Base-by-base conservation (phyloP, 1,140 invertebrate species). In the Spodoptera litura region DNA sequence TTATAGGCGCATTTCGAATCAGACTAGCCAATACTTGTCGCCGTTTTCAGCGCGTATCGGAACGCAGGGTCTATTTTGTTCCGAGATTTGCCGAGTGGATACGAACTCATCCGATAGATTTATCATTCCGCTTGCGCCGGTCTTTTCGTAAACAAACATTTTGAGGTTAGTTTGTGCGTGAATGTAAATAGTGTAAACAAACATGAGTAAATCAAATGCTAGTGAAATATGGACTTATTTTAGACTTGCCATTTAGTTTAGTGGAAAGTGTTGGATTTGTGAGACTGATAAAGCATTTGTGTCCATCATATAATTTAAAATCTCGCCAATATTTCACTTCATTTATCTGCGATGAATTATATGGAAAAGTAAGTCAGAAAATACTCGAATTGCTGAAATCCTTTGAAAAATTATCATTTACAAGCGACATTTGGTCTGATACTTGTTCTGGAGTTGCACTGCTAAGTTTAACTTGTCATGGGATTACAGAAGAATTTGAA, bases 331-430 rank as follows among this genome's bases (percentile, higher is more conserved):
- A 81, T 83, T 83, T 83, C 73, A 83, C 79, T 83, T 80, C 70
- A 4, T 80, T 81, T 55, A 85, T 86, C 71, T 84, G 78, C 73
- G 81, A 84, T 20, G 73, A 83, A 83, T 80, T 84, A 84, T 84
- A 83, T 64, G 81, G 76, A 58, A 84, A 83, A 70, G 82, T 81
- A 76, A 79, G n/a, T 15, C 25, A 81, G 20, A 79, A 79, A 78
- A 81, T 82, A 70, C 56, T 72, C 71, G 71, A 81, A 82, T 66
- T 77, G 61, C 44, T 82, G 9, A 81, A 79, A 52, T 68, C 64
- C 25, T 84, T 83, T 82, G 83, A 87, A 84, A 84, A 83, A 81
- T 58, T 84, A 44, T 56, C 78, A 77, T 83, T 86, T 62, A 85
- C 83, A 64, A 83, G 49, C 49, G 83, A 82, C 78, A 81, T 81